Evolutionary conservation across 30 jellyfish, hydroid and myxozoan genomes (phyloP), one percentile per base, ranked within the genome.

Genomic region (Catostylus mosaicus): DNA sequence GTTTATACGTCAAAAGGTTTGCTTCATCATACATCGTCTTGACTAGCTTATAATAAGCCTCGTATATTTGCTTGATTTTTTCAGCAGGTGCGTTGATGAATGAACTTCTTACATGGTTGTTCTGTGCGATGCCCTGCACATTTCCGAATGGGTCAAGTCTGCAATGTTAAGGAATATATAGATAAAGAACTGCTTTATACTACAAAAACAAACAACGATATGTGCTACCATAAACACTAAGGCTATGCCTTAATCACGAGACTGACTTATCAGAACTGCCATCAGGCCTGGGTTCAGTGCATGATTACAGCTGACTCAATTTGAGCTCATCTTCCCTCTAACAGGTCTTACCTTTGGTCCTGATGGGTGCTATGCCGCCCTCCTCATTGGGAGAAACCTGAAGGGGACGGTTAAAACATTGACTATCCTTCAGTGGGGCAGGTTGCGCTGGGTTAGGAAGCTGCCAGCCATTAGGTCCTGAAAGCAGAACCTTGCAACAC

Each of bases 41-140:
- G 3, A 52, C 72, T 52, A 74, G 78, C 23, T 33, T 69, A 76
- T 22, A 73, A 32, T 65, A 75, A 24, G 97, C 97, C 34, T 76
- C 87, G 83, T 89, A 89, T 12, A 85, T 71, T 35, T 77, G 51
- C 61, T 75, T 77, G 31, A 89, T 87, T 31, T 34, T 67, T 74
- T 81, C 90, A 24, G 97, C 67, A 14, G 97, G 89, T 22, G 97
- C 97, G 80, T 89, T 89, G 66, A 89, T 75, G 78, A 71, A 89
- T 29, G 96, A 78, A 51, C 87, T 47, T 59, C 94, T 86, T 43
- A 89, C 97, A 34, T 43, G 87, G 56, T 89, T 89, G 74, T 73
- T 89, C 52, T 50, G 77, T 26, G 85, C 82, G 9, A 89, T 69
- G 74, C 75, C 27, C 36, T 80, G 90, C 30, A 89, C 89, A 50